These are phyloP conservation scores for pig (Sus scrofa) DNA, from an alignment of 2,113 vertebrate genomes.

Conservation along the genomic window T2T-Sscrofa CM000824.6:76637001-76637500, in stretches of 20 bases:
- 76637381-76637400: slow-evolving; percentile 84
- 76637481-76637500: slow-evolving; percentile 92
- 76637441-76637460: slow-evolving; percentile 91
- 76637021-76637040: not conserved
- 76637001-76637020: not conserved
- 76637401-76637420: slow-evolving; percentile 89
- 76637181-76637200: slow-evolving; percentile 53
- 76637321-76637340: slow-evolving; percentile 88
- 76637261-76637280: slow-evolving; percentile 84
- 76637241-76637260: slow-evolving; percentile 70
- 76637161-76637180: slow-evolving; percentile 63
- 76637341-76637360: slow-evolving; percentile 87
- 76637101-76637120: slow-evolving; percentile 15
- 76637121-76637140: not conserved
- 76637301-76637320: slow-evolving; percentile 89
- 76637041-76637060: not conserved
- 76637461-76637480: slow-evolving; percentile 89
- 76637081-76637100: not conserved
- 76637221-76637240: slow-evolving; percentile 16
- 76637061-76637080: not conserved
- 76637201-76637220: slow-evolving; percentile 53
- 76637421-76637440: slow-evolving; percentile 90
- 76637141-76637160: not conserved
- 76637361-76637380: slow-evolving; percentile 90
- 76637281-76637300: slow-evolving; percentile 86